A percentile compares a stretch with the other conserved stretches of the same genome.
These are phyloP conservation scores for Sarcophaga variegata DNA, from an alignment of 2,888 invertebrate species.

Conservation along the genomic window DNA sequence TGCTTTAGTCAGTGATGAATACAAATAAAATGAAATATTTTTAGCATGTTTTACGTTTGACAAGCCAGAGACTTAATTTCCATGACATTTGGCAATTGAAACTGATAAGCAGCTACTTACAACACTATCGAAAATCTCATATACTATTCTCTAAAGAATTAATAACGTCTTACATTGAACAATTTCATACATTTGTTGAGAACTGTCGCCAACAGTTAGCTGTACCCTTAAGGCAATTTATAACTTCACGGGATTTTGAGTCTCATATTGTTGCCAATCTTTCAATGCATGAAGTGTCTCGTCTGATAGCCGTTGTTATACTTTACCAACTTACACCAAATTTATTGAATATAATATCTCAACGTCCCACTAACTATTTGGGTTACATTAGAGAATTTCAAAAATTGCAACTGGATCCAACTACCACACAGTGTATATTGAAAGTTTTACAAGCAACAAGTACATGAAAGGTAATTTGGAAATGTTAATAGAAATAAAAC, in stretches of 20 bases:
- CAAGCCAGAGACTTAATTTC: slow-evolving; percentile 70
- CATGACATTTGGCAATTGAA: slow-evolving; percentile 89
- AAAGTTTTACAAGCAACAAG: slow-evolving; percentile 76
- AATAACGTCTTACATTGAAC: slow-evolving; percentile 77
- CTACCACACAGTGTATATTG: slow-evolving; percentile 77
- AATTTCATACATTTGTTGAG: slow-evolving; percentile 76
- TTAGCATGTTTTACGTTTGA: slow-evolving; percentile 74
- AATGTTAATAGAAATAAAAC: slow-evolving; percentile 29
- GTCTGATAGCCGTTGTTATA: slow-evolving; percentile 77
- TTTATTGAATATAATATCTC: slow-evolving; percentile 76
- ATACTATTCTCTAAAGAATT: slow-evolving; percentile 79
- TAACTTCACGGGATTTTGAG: slow-evolving; percentile 74
- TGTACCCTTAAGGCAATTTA: slow-evolving; percentile 76
- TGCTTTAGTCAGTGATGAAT: neutral
- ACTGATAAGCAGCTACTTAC: slow-evolving; percentile 84
- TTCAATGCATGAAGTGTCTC: slow-evolving; percentile 73
- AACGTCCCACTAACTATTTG: slow-evolving; percentile 76
- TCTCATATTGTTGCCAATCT: slow-evolving; percentile 74
- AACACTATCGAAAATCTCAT: slow-evolving; percentile 72
- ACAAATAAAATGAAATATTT: neutral
- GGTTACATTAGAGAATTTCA: slow-evolving; percentile 78
- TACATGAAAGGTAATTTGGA: slow-evolving; percentile 46
- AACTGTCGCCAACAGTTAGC: slow-evolving; percentile 71
- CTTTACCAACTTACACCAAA: slow-evolving; percentile 79
- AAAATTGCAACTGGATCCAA: slow-evolving; percentile 76